Evolutionary conservation across 1,140 invertebrate genomes (phyloP), one percentile per base, ranked within the genome.

Genomic region (Belonocnema kinseyi): DNA sequence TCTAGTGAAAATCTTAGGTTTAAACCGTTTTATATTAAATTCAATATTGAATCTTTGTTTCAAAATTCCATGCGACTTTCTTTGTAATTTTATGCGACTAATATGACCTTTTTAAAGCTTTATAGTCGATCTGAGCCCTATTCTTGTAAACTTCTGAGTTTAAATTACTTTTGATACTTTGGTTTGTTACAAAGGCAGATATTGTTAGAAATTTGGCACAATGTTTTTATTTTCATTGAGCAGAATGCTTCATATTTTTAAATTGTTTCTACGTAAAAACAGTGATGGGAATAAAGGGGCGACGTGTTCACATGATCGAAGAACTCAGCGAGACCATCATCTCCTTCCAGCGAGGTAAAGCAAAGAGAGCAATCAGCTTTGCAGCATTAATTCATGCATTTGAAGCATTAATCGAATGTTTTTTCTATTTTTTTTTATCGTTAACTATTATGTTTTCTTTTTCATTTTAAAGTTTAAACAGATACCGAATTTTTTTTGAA

Each of bases 221-320:
- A 73, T 72, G 52, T 61, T 76, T n/a, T 74, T 74, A 75, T 21
- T 58, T 58, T 17, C 10, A 17, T 58, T 58, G 26, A 13, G 26
- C 19, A 21, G 2, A 12, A 16, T 56, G 19, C 71, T 33, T 53
- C n/a, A 73, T 72, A 70, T 74, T 72, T 58, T 12, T 33, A 61
- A 81, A 87, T 87, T 82, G 89, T 91, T 90, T 91, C 84, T 86
- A 88, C 82, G 81, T 88, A 87, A 86, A 89, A 87, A 91, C 94
- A 98, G 97, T 99, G 93, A 99, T 99, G 98, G 98, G 98, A 93
- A 98, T 99, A 94, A 98, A 98, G 93, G 98, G 98, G 89, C 94
- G 97, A 88, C 94, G 98, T 89, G 97, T 98, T 91, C 97, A 98
- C 93, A 97, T 98, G 95, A 98, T 99, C 91, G 98, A 99, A 94